These are phyloP conservation scores for Drosophila parvula DNA, from an alignment of 1,140 invertebrate species.

Conservation along the genomic window DNA sequence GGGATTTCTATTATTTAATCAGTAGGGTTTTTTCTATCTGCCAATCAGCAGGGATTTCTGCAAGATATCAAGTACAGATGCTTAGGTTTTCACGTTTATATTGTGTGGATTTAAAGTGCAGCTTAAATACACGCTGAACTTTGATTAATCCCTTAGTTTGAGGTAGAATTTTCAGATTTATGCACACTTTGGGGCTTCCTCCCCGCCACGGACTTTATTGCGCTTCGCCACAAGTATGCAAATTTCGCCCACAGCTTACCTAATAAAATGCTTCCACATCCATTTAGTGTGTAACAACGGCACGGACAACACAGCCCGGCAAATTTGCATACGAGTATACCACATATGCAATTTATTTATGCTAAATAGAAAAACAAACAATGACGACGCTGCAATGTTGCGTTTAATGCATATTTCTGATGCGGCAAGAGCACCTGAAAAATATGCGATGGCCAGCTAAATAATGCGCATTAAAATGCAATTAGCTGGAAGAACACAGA, in stretches of 20 bases:
- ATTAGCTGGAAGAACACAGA: slow-evolving; percentile 57
- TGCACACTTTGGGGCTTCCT: not conserved
- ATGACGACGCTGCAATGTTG: slow-evolving; percentile 5
- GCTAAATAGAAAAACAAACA: slow-evolving; percentile 46
- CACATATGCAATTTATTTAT: slow-evolving; percentile 52
- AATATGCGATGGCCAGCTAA: slow-evolving; percentile 40
- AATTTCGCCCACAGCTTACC: slow-evolving; percentile 28
- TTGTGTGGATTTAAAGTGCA: not conserved
- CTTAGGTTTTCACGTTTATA: not conserved
- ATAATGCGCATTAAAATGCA: slow-evolving; percentile 74
- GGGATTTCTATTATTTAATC: slow-evolving; percentile 3
- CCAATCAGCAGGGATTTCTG: not conserved
- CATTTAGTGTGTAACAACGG: slow-evolving; percentile 33
- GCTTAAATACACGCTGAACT: not conserved
- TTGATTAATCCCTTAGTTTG: not conserved
- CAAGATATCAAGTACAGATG: not conserved
- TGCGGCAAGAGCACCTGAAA: slow-evolving; percentile 51
- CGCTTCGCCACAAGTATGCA: slow-evolving; percentile 29
- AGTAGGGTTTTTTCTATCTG: slow-evolving; percentile 2
- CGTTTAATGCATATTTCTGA: slow-evolving; percentile 51
- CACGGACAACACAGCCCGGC: slow-evolving; percentile 4
- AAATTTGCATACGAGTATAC: slow-evolving; percentile 65
- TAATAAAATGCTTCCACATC: slow-evolving; percentile 61
- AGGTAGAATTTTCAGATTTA: not conserved
- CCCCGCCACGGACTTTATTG: not conserved